Percentiles rank a stretch among this genome's conserved stretches.
These are phyloP conservation scores for Diaprepes abbreviatus DNA, from an alignment of 2,888 invertebrate species.

Conservation along the genomic window DNA sequence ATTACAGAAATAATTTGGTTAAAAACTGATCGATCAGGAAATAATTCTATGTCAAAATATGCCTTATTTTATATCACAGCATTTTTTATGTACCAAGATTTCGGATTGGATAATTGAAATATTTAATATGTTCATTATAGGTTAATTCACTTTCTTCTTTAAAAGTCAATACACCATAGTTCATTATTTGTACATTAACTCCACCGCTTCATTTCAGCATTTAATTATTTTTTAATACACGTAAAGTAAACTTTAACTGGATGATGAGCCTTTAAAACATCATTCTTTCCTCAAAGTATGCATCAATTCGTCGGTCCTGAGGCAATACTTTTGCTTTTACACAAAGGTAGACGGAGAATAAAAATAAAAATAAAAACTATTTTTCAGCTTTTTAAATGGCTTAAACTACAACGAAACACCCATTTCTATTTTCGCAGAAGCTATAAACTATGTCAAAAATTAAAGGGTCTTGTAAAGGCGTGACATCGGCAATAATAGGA, in stretches of 20 bases:
- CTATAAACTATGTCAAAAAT: conserved; percentile 37
- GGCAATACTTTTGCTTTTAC: conserved; percentile 7
- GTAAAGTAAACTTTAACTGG: conserved; percentile 33
- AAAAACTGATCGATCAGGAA: too few species aligned
- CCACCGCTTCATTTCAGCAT: background rate
- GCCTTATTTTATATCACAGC: too few species aligned
- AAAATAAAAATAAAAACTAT: background rate
- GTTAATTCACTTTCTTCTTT: too few species aligned
- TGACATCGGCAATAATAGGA: conserved; percentile 53
- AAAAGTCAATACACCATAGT: background rate
- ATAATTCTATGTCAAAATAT: too few species aligned
- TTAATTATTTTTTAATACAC: conserved; percentile 32
- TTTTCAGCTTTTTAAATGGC: background rate
- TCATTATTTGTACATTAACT: conserved; percentile 23
- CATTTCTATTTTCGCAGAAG: conserved; percentile 38
- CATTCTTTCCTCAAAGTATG: conserved; percentile 20
- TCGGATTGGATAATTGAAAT: too few species aligned
- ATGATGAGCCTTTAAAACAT: conserved; percentile 24
- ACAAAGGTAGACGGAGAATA: background rate
- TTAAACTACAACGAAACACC: conserved; percentile 34
- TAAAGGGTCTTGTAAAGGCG: conserved; percentile 44
- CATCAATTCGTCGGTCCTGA: background rate
- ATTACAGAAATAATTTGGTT: too few species aligned
- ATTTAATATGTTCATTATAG: too few species aligned
- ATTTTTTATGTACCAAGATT: too few species aligned